phyloP scores from a whole-genome alignment of 1,140 invertebrate species.

The Drosophila saltans region DNA sequence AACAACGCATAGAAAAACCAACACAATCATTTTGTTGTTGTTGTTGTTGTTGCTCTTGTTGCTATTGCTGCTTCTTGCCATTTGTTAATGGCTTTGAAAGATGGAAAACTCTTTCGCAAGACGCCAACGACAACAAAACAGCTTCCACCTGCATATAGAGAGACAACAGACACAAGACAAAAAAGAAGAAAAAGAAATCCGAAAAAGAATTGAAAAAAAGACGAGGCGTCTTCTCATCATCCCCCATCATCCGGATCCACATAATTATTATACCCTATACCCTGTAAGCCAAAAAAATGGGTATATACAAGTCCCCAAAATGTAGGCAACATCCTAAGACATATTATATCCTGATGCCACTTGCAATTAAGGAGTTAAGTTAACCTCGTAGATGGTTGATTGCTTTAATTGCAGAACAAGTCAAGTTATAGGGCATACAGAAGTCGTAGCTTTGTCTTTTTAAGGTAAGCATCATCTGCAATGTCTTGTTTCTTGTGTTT shows the following conservation, averaged over 20 bases:
- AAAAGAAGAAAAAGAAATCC: neutral
- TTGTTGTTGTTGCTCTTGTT: constrained; percentile 13
- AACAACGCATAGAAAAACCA: neutral
- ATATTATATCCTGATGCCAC: too few relatives aligned
- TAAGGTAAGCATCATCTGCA: constrained; percentile 14
- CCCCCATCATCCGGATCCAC: constrained; percentile 26
- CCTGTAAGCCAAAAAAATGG: neutral
- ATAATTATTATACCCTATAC: constrained; percentile 7
- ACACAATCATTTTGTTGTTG: constrained; percentile 18
- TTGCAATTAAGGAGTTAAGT: too few relatives aligned
- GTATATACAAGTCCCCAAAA: neutral
- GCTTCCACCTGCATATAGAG: constrained; percentile 67
- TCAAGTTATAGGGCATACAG: neutral
- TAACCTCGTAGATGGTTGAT: too few relatives aligned
- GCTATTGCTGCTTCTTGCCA: constrained; percentile 61
- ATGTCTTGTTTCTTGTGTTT: neutral
- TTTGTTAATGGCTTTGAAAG: constrained; percentile 80
- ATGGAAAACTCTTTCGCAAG: constrained; percentile 75
- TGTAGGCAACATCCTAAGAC: too few relatives aligned
- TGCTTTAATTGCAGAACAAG: too few relatives aligned
- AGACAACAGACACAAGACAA: neutral
- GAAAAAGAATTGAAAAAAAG: constrained; percentile 43
- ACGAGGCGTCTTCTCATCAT: constrained; percentile 47
- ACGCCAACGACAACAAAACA: constrained; percentile 62
- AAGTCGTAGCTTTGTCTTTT: neutral